Conservation (phyloP, 1,140 invertebrate genomes). For the Eufriesea mexicana region DNA sequence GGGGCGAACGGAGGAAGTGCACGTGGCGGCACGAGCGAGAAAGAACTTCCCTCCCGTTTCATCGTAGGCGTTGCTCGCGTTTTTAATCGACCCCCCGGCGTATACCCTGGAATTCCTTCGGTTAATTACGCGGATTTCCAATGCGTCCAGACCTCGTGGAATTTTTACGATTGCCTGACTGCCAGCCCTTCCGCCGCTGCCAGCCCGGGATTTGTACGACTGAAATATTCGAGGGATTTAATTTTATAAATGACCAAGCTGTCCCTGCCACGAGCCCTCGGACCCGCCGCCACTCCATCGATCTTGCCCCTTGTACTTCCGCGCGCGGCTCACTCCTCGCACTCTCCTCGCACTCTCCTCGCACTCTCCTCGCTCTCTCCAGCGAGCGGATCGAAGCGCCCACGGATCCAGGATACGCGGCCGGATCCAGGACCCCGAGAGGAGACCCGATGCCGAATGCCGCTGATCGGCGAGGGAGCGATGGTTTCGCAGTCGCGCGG, state of each 20-base stretch:
- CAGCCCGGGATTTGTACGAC: slow-evolving; percentile 62
- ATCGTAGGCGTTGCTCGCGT: slow-evolving; percentile 74
- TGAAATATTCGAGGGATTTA: slow-evolving; percentile 75
- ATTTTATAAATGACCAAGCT: slow-evolving; percentile 72
- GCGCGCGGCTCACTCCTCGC: neutral
- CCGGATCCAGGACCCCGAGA: no score
- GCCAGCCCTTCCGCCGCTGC: slow-evolving; percentile 34
- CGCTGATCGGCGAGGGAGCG: neutral
- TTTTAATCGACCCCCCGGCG: slow-evolving; percentile 78
- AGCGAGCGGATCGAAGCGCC: neutral
- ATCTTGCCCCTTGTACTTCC: slow-evolving; percentile 52
- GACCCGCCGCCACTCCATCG: slow-evolving; percentile 55
- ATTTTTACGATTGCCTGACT: slow-evolving; percentile 74
- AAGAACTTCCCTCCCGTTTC: slow-evolving; percentile 55
- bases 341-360: no score
- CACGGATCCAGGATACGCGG: neutral
- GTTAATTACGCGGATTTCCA: slow-evolving; percentile 80
- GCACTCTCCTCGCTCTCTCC: neutral
- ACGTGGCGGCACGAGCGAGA: slow-evolving; percentile 50
- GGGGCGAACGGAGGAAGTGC: slow-evolving; percentile 46
- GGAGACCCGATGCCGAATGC: no score
- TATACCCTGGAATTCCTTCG: slow-evolving; percentile 75
- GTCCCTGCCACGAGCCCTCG: slow-evolving; percentile 57
- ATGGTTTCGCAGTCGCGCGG: neutral
- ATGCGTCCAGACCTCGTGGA: slow-evolving; percentile 75